phyloP scores from a whole-genome alignment of 2,113 vertebrate species.

The Cyanoderma ruficeps region DNA sequence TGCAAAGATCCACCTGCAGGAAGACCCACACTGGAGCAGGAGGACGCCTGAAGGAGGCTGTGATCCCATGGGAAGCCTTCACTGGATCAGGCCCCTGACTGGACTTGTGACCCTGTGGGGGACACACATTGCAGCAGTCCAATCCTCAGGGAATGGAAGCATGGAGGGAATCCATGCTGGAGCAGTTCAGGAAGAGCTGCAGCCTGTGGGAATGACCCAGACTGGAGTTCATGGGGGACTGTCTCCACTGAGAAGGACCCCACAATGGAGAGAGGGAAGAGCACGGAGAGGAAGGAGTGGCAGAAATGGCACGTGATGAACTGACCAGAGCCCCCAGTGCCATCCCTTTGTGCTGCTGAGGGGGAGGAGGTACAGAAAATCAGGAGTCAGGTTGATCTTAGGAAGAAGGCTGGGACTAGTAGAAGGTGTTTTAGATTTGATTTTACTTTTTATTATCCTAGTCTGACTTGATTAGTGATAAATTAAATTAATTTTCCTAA shows the following conservation, averaged over 20 bases:
- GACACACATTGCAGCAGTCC: accelerated
- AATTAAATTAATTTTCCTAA: neutral
- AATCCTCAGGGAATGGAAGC: neutral
- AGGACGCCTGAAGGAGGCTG: neutral
- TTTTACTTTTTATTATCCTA: neutral
- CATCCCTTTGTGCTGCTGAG: accelerated
- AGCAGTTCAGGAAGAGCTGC: neutral
- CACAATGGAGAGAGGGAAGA: neutral
- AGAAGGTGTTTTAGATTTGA: neutral
- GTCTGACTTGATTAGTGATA: neutral
- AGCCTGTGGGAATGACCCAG: neutral
- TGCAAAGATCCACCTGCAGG: neutral
- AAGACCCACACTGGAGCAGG: neutral
- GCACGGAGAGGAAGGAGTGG: accelerated
- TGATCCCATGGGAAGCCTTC: accelerated
- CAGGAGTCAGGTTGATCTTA: neutral
- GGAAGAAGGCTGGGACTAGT: neutral
- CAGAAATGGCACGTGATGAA: accelerated
- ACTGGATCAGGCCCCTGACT: neutral
- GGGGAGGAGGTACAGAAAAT: neutral
- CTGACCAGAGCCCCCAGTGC: neutral
- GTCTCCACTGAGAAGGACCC: neutral
- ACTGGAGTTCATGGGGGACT: too few species aligned
- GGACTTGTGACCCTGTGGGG: neutral
- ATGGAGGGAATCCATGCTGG: neutral